Evolutionary conservation across 2,797 vertebrate species (phyloP).

Genomic region (Strix occidentalis): DNA sequence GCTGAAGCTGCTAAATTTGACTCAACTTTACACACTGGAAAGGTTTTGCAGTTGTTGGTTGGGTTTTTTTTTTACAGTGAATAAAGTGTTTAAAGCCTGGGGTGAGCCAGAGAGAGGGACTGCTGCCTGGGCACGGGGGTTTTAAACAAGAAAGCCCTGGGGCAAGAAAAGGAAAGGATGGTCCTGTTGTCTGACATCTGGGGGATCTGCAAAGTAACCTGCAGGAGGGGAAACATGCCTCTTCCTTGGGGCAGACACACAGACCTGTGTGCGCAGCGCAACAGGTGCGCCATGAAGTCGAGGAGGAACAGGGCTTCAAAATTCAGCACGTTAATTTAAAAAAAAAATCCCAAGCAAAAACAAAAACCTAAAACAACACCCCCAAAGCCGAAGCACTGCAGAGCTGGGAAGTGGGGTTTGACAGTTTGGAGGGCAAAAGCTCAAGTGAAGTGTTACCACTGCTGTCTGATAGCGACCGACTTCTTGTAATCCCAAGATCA

Average conservation of each 20-base stretch:
- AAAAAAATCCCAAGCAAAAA: not conserved
- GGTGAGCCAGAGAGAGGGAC: not conserved
- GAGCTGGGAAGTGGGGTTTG: conserved; percentile 3
- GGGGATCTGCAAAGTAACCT: not conserved
- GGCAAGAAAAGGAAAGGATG: not conserved
- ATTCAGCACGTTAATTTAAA: not conserved
- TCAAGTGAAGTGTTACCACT: not conserved
- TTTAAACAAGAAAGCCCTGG: not conserved
- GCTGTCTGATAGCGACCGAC: not conserved
- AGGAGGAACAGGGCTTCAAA: not conserved
- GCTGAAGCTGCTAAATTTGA: conserved; percentile 31
- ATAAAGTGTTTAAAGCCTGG: not conserved
- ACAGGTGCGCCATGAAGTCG: not conserved
- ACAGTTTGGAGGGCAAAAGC: not conserved
- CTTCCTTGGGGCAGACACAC: not conserved
- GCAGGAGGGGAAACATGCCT: not conserved
- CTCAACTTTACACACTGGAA: not conserved
- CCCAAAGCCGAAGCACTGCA: rapidly evolving
- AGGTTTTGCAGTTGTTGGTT: not conserved
- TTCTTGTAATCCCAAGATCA: not conserved
- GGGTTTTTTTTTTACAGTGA: not conserved
- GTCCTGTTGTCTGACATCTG: not conserved
- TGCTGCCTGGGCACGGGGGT: rapidly evolving
- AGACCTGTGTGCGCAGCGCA: not conserved
- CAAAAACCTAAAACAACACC: not conserved